These are phyloP conservation scores for Chiloscyllium punctatum DNA, from an alignment of 2,797 vertebrate genomes.

Conservation along the genomic window DNA sequence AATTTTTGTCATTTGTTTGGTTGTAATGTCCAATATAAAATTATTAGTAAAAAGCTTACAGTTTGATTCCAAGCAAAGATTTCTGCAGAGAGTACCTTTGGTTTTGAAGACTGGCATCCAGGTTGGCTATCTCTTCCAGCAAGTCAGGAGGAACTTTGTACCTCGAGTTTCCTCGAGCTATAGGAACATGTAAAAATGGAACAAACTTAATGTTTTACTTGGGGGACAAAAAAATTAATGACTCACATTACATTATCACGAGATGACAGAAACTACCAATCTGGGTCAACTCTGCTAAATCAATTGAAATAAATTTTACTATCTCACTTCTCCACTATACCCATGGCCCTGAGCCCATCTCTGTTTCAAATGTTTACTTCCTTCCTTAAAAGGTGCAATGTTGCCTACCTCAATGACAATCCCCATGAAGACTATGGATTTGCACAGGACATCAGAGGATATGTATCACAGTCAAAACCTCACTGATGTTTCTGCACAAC, in stretches of 20 bases:
- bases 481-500: not conserved
- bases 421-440: not conserved
- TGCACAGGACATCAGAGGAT: not conserved
- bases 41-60: not conserved
- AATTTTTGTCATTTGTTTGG: not conserved
- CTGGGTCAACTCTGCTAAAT: not conserved
- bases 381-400: not conserved
- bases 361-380: not conserved
- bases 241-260: not conserved
- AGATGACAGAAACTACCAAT: not conserved
- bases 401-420: not conserved
- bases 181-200: constrained; percentile 40
- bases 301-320: not conserved
- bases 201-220: not conserved
- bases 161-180: constrained; percentile 73
- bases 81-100: constrained; percentile 61
- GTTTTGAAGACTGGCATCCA: constrained; percentile 67
- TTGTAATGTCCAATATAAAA: not conserved
- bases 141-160: constrained; percentile 77
- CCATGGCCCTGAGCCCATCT: not conserved
- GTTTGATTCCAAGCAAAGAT: not conserved
- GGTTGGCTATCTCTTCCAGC: constrained; percentile 70
- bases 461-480: not conserved
- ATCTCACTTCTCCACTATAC: not conserved
- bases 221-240: not conserved